Percentiles rank a stretch among this genome's conserved stretches.
Evolutionary conservation across 2,113 vertebrate species (phyloP).

Genomic region (Megaceryle maxima): DNA sequence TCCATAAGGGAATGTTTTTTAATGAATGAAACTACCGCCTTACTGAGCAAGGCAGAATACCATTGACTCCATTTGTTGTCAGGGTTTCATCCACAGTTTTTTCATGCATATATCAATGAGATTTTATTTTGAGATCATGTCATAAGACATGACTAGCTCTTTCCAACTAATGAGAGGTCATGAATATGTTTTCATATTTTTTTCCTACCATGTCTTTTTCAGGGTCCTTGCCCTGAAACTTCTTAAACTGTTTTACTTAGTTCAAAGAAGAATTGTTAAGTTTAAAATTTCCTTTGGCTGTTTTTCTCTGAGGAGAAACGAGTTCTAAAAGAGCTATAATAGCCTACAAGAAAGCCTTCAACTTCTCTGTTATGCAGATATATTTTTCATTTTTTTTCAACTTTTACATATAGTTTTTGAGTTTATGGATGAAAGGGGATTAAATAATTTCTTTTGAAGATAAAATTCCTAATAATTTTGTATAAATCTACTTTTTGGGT

Average conservation of each 20-base stretch:
- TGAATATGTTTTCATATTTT: background rate
- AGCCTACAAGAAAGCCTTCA: background rate
- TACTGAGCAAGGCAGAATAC: background rate
- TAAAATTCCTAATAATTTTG: background rate
- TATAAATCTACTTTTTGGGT: background rate
- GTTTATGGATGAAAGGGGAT: background rate
- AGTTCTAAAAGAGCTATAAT: background rate
- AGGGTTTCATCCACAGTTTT: background rate
- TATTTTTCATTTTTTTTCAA: background rate
- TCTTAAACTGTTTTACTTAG: background rate
- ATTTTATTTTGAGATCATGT: background rate
- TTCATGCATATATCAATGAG: background rate
- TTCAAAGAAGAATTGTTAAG: background rate
- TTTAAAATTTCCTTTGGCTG: background rate
- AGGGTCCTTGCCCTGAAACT: background rate
- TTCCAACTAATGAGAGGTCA: background rate
- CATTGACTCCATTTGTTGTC: background rate
- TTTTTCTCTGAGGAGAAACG: background rate
- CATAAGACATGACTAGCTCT: background rate
- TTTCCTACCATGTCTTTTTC: background rate
- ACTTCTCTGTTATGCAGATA: background rate
- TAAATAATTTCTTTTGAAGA: background rate
- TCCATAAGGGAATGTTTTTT: background rate
- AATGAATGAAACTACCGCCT: background rate
- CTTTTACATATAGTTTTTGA: background rate